A percentile compares a stretch with the other conserved stretches of the same genome.
Evolutionary conservation across 2,888 invertebrate genomes (phyloP).

Genomic region (Lycophotia porphyrea): DNA sequence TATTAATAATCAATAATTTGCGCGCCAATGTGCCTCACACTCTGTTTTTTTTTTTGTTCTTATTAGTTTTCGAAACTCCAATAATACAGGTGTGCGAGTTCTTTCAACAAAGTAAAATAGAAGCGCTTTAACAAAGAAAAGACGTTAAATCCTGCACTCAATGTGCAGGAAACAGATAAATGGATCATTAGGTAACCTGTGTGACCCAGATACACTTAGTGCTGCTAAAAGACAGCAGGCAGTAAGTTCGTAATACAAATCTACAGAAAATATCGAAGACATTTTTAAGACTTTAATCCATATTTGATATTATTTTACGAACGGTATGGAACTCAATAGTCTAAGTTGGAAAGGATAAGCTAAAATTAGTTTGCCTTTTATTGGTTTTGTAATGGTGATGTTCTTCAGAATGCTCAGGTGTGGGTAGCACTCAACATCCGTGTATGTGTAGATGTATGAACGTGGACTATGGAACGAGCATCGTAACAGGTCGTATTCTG

Average conservation of each 20-base stretch:
- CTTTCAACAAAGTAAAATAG: not conserved
- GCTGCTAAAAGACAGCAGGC: constrained; percentile 1
- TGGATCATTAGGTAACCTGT: constrained; percentile 41
- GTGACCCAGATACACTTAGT: constrained; percentile 23
- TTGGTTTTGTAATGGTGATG: not conserved
- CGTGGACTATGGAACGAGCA: not conserved
- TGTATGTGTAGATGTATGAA: not conserved
- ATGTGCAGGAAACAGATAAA: constrained; percentile 50
- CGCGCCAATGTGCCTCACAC: not conserved
- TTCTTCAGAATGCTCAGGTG: not conserved
- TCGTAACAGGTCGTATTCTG: not conserved
- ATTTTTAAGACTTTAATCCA: not conserved
- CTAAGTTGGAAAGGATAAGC: too few species aligned
- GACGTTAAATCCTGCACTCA: constrained; percentile 26
- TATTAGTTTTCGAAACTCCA: not conserved
- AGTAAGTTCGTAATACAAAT: not conserved
- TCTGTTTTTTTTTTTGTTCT: not conserved
- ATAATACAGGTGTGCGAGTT: constrained; percentile 15
- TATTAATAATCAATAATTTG: too few species aligned
- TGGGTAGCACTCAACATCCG: not conserved
- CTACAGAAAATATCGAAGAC: not conserved
- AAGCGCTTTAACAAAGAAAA: constrained; percentile 22
- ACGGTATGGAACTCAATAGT: not conserved
- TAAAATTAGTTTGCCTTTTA: not conserved
- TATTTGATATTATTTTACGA: not conserved